These are phyloP conservation scores for Apotomis turbidana DNA, from an alignment of 2,888 invertebrate species.

Conservation along the genomic window DNA sequence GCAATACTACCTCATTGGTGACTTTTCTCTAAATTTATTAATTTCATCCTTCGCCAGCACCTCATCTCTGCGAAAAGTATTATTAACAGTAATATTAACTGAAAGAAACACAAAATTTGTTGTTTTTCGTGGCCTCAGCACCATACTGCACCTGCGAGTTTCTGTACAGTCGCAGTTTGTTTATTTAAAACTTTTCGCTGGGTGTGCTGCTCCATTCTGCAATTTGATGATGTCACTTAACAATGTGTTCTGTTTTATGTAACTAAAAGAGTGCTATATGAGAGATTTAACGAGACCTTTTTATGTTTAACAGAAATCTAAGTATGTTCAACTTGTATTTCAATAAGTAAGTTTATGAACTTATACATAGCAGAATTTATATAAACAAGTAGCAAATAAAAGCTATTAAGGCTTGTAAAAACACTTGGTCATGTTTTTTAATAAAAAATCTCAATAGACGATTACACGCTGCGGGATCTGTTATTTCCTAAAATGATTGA, in stretches of 20 bases:
- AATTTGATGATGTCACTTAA: constrained; percentile 46
- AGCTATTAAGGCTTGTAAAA: constrained; percentile 13
- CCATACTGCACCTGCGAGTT: constrained; percentile 59
- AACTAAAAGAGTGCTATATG: no score
- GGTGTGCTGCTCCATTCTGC: constrained; percentile 61
- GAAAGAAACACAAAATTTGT: background rate
- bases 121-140: constrained; percentile 52
- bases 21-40: no score
- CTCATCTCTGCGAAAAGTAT: no score
- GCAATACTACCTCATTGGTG: no score
- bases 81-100: background rate
- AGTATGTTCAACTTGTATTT: no score
- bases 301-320: no score
- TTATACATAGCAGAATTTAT: background rate
- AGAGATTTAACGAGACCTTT: no score
- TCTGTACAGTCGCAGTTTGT: constrained; percentile 62
- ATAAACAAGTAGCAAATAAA: background rate
- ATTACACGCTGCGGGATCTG: constrained; percentile 35
- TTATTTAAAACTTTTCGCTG: constrained; percentile 72
- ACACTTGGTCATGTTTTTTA: constrained; percentile 34
- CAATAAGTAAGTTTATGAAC: no score
- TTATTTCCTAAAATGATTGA: constrained; percentile 38
- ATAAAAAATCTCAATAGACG: constrained; percentile 25
- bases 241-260: background rate
- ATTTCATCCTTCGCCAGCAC: no score